phyloP scores from a whole-genome alignment of 2,797 vertebrate species.

The Crax fasciolata region DNA sequence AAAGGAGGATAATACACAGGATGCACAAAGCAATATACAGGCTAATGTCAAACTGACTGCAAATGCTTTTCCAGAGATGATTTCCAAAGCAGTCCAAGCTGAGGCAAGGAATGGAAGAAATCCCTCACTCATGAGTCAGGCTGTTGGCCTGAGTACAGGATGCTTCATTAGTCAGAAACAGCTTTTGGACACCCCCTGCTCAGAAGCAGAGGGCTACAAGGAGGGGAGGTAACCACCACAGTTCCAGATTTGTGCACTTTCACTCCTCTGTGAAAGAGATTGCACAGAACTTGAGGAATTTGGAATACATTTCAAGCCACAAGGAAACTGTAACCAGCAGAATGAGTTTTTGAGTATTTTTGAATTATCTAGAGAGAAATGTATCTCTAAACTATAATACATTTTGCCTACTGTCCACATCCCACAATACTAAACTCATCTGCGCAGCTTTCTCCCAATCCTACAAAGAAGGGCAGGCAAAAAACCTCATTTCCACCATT shows the following conservation, averaged over 20 bases:
- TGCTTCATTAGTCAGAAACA: background rate
- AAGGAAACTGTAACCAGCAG: background rate
- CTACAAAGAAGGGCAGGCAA: background rate
- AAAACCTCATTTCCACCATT: background rate
- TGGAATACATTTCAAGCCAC: background rate
- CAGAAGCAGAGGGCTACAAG: background rate
- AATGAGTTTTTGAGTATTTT: background rate
- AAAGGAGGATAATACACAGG: background rate
- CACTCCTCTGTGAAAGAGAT: background rate
- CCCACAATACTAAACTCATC: background rate
- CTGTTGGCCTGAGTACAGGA: background rate
- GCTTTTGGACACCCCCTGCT: background rate
- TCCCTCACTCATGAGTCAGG: conserved; percentile 2
- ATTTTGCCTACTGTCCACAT: background rate
- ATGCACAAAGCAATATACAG: background rate
- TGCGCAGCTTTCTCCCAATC: background rate
- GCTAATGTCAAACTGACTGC: background rate
- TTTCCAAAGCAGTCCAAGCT: background rate
- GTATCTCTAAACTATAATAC: background rate
- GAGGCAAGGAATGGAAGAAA: conserved; percentile 27
- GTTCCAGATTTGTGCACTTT: background rate
- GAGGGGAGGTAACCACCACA: background rate
- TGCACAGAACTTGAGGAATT: background rate
- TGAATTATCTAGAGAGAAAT: background rate
- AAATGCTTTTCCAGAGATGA: conserved; percentile 32